phyloP scores from a whole-genome alignment of 2,888 invertebrate genomes.

The Malacosoma neustria region DNA sequence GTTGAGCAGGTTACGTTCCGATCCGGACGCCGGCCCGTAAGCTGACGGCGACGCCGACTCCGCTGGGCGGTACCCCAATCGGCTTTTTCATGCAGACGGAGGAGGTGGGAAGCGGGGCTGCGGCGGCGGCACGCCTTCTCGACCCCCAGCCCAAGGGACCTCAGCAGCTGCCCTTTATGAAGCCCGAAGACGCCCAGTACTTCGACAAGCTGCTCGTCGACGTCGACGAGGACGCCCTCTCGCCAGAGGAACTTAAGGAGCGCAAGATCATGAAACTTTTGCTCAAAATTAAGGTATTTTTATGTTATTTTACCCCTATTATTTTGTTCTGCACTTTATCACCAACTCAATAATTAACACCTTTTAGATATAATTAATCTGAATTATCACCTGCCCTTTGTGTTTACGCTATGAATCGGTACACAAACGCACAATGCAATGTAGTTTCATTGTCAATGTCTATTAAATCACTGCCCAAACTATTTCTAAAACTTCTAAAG shows the following conservation, averaged over 20 bases:
- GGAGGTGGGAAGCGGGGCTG: constrained; percentile 88
- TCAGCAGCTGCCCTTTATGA: constrained; percentile 96
- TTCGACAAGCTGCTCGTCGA: constrained; percentile 98
- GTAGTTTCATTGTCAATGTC: no score
- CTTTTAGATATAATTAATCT: no score
- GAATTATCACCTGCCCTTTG: no score
- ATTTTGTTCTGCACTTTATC: no score
- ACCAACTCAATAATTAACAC: no score
- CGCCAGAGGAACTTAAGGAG: constrained; percentile 98
- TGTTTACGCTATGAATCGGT: no score
- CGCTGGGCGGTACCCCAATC: constrained; percentile 92
- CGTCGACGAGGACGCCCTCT: constrained; percentile 96
- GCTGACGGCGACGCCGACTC: constrained; percentile 98
- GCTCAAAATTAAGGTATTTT: constrained; percentile 92
- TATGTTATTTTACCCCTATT: no score
- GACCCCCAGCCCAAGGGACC: constrained; percentile 97
- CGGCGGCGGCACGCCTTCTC: constrained; percentile 84
- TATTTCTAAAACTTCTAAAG: no score
- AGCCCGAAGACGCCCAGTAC: constrained; percentile 99
- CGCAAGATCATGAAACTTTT: constrained; percentile 99
- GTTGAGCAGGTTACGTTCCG: constrained; percentile 87
- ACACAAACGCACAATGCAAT: no score
- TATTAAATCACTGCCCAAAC: no score
- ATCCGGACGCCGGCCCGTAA: constrained; percentile 98
- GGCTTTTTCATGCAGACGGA: constrained; percentile 97